Conservation (phyloP, 2,888 invertebrate genomes). For the Flabesymbios commensalis region DNA sequence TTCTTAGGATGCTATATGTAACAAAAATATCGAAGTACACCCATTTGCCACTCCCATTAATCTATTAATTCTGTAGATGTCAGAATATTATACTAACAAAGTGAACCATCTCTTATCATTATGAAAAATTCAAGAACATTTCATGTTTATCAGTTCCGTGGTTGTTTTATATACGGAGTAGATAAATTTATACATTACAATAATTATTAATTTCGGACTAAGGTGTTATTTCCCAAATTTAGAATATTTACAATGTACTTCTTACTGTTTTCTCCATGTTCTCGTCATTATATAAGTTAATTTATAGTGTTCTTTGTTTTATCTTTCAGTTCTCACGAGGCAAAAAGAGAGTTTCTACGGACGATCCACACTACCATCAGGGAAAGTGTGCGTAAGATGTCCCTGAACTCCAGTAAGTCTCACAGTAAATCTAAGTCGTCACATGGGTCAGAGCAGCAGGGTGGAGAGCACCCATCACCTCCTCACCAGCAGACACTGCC, state of each 20-base stretch:
- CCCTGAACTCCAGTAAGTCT: conserved; percentile 71
- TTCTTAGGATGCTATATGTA: too few species aligned
- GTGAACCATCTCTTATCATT: background rate
- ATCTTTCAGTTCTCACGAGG: conserved; percentile 83
- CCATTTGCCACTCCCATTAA: background rate
- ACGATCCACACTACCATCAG: conserved; percentile 96
- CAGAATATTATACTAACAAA: background rate
- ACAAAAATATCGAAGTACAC: too few species aligned
- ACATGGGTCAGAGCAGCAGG: too few species aligned
- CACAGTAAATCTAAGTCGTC: background rate
- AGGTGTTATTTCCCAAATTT: background rate
- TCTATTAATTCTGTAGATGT: background rate
- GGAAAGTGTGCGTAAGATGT: conserved; percentile 96
- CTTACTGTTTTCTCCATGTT: background rate
- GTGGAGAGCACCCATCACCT: too few species aligned
- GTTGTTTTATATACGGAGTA: too few species aligned
- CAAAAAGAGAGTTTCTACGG: conserved; percentile 94
- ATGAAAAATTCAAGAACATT: too few species aligned
- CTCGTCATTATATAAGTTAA: background rate
- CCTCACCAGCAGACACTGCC: background rate
- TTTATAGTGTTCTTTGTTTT: background rate
- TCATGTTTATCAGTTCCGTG: too few species aligned
- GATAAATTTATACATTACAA: background rate
- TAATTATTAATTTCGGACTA: background rate
- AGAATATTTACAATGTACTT: background rate